A percentile compares a stretch with the other conserved stretches of the same genome.
Evolutionary conservation across 2,888 invertebrate genomes (phyloP).

Genomic region (Smittia aterrima): DNA sequence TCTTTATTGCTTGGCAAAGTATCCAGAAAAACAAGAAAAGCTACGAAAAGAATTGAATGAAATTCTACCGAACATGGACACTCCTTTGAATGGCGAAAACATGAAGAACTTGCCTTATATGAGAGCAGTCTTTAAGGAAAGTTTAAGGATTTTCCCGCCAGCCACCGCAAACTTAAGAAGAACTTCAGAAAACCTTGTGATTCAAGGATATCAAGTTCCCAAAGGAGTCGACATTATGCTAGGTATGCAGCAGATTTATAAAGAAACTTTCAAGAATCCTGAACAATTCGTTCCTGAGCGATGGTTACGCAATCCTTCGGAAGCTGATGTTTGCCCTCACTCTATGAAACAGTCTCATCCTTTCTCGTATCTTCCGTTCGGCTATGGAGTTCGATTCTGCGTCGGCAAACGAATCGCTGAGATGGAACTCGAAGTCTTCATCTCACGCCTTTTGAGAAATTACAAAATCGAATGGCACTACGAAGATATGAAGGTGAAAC

Average conservation of each 20-base stretch:
- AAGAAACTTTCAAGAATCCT: not conserved
- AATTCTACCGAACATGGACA: conserved; percentile 52
- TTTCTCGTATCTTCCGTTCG: conserved; percentile 40
- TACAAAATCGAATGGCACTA: conserved; percentile 42
- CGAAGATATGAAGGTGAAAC: conserved; percentile 38
- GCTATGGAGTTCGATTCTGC: conserved; percentile 36
- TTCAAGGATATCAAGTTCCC: conserved; percentile 57
- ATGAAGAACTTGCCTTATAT: conserved; percentile 60
- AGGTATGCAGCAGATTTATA: not conserved
- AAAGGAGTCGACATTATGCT: not conserved
- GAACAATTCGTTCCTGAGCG: conserved; percentile 39
- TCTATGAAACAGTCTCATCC: conserved; percentile 26
- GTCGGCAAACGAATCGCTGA: conserved; percentile 42
- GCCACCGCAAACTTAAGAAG: conserved; percentile 60
- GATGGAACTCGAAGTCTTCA: conserved; percentile 39
- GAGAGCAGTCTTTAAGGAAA: conserved; percentile 71
- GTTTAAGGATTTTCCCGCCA: conserved; percentile 63
- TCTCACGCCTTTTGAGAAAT: conserved; percentile 36
- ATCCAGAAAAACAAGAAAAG: conserved; percentile 63
- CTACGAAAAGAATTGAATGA: conserved; percentile 59
- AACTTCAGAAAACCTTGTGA: conserved; percentile 57
- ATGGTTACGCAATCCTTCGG: conserved; percentile 34
- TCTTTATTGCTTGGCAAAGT: conserved; percentile 46
- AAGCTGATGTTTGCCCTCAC: conserved; percentile 12
- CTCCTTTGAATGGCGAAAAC: conserved; percentile 52